Evolutionary conservation across 2,797 vertebrate genomes (phyloP).

Genomic region (Neomorphus geoffroyi): DNA sequence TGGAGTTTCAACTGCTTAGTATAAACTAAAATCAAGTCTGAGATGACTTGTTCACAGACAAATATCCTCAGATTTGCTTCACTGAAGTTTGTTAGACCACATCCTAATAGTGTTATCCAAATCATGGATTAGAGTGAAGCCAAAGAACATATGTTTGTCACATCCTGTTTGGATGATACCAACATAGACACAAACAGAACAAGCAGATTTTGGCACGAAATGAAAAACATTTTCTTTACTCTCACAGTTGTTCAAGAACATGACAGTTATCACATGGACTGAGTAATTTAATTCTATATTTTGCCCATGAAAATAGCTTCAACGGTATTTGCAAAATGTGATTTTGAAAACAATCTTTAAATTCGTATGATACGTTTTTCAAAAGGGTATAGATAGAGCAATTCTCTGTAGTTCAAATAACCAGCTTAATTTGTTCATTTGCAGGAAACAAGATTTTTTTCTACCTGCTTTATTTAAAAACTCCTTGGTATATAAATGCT

Average conservation of each 20-base stretch:
- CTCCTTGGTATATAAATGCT: neutral
- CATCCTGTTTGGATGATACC: conserved; percentile 28
- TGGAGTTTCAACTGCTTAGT: neutral
- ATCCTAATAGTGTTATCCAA: neutral
- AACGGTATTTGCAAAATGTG: neutral
- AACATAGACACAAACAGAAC: conserved; percentile 8
- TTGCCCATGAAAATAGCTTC: neutral
- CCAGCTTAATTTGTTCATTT: neutral
- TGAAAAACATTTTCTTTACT: neutral
- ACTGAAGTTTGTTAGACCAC: neutral
- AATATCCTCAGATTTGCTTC: neutral
- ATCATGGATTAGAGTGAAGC: neutral
- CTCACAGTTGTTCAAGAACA: neutral
- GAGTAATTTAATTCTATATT: neutral
- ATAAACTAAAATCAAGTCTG: neutral
- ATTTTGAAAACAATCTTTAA: neutral
- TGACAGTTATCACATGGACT: neutral
- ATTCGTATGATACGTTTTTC: neutral
- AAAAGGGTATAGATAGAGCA: neutral
- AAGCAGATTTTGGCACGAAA: conserved; percentile 19
- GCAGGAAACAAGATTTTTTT: neutral
- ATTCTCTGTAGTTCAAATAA: neutral
- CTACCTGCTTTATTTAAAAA: conserved; percentile 30
- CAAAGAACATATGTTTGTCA: conserved; percentile 41
- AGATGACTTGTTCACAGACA: neutral